Percentiles rank a stretch among this genome's conserved stretches.
Evolutionary conservation across 2,113 vertebrate species (phyloP).

Genomic region (Pelobates fuscus): DNA sequence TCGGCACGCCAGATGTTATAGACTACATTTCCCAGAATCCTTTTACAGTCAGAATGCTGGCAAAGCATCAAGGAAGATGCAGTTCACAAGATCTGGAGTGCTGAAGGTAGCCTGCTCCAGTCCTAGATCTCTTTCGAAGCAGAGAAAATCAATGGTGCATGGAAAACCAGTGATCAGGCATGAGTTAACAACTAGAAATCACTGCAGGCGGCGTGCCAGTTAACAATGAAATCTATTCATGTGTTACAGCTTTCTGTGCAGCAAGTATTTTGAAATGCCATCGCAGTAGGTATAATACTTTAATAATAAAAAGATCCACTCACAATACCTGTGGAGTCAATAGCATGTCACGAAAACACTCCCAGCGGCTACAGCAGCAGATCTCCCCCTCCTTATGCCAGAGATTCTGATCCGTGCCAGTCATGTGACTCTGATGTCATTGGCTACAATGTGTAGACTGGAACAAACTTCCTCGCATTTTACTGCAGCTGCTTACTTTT

Average conservation of each 20-base stretch:
- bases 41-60: too few relatives aligned
- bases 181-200: not conserved
- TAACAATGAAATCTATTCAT: not conserved
- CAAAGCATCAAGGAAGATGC: too few relatives aligned
- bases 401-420: constrained; percentile 3
- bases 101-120: too few relatives aligned
- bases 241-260: not conserved
- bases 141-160: not conserved
- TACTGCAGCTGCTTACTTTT: not conserved
- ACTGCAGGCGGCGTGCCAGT: not conserved
- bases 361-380: not conserved
- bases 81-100: too few relatives aligned
- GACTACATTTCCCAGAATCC: too few relatives aligned
- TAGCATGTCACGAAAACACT: constrained; percentile 8
- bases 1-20: too few relatives aligned
- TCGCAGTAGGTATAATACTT: not conserved
- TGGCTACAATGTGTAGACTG: constrained; percentile 9
- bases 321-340: constrained; percentile 22
- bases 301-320: constrained; percentile 6
- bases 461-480: not conserved
- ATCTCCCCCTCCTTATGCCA: constrained; percentile 4
- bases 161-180: not conserved
- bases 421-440: constrained; percentile 43
- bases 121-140: too few relatives aligned
- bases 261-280: too few relatives aligned